Base-by-base conservation (phyloP, 2,797 vertebrate genomes). In the Ptychadena robeensis region DNA sequence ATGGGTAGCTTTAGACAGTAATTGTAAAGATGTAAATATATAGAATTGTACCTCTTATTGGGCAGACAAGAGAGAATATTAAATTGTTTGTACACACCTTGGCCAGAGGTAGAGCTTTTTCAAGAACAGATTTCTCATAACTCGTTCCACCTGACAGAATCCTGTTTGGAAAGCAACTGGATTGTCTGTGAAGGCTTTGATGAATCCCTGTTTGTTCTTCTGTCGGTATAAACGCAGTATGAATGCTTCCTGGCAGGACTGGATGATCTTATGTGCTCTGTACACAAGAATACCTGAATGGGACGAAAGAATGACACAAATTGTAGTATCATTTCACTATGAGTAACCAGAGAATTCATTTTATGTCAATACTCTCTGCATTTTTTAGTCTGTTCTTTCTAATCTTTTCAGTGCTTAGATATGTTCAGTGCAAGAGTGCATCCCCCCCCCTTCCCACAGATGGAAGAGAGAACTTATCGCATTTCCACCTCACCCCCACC, bases 101-200 rank as follows among this genome's bases (percentile, higher is more conserved):
- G 98, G 98, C 98, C 98, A 99, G 69, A 99, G 91, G 87, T 95
- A 98, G 48, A 99, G 95, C 86, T 99, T 99, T 90, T 91, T 96
- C 63, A 99, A 96, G 66, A 99, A 99, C 79, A 99, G 95, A 90
- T 95, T 99, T 82, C 97, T 96, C 98, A 99, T 99, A 82, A 98
- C 97, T 38, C 98, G 96, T 89, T 99, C 97, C 87, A 99, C 98
- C 0, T 96, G 96, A 88, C 98, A 99, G 91, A 99, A 99, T 3
- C 98, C 98, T 0, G 95, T 93, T 73, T 93, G 95, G 88, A 99
- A 98, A 53, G 98, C 93, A 0, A 94, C 92, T 1, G 96, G 95
- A 38, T 98, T 97, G 90, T 99, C 98, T 10, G 97, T 97, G 90
- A 99, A 99, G 82, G 97, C 98, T 90, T 99, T 99, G 82, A 99